Conservation (phyloP, 2,888 invertebrate genomes). For the Andrena camellia region DNA sequence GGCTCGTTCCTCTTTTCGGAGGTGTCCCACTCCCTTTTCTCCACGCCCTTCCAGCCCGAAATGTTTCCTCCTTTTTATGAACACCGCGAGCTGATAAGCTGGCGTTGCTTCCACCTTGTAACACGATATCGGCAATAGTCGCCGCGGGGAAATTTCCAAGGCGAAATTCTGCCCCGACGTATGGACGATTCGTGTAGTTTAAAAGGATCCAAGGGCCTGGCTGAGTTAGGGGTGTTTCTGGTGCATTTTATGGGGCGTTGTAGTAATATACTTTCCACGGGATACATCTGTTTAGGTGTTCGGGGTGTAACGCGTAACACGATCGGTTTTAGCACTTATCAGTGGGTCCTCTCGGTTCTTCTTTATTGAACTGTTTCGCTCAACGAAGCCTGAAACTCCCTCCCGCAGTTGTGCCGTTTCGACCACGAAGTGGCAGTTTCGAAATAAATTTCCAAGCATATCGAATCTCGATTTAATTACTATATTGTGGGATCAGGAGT, state of each 20-base stretch:
- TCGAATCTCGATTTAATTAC: no score
- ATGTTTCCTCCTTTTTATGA: conserved; percentile 28
- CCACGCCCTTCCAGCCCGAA: neutral
- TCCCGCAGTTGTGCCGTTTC: no score
- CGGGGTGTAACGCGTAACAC: no score
- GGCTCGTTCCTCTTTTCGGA: conserved; percentile 49
- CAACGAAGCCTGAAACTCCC: no score
- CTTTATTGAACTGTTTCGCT: no score
- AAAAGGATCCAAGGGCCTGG: neutral
- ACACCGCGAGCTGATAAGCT: conserved; percentile 24
- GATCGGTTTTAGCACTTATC: no score
- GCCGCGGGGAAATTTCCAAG: neutral
- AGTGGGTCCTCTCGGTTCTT: no score
- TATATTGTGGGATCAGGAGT: no score
- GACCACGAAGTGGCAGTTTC: no score
- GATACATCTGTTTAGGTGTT: neutral
- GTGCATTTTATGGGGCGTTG: neutral
- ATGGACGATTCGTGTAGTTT: conserved; percentile 2
- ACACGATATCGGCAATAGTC: conserved; percentile 1
- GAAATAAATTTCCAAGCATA: no score
- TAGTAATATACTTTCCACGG: neutral
- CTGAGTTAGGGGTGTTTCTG: neutral
- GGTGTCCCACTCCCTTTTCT: conserved; percentile 8
- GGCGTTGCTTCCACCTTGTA: neutral
- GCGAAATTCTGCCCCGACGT: neutral